Conservation (phyloP, 2,888 invertebrate species). For the Drosophila sordidapex region DNA sequence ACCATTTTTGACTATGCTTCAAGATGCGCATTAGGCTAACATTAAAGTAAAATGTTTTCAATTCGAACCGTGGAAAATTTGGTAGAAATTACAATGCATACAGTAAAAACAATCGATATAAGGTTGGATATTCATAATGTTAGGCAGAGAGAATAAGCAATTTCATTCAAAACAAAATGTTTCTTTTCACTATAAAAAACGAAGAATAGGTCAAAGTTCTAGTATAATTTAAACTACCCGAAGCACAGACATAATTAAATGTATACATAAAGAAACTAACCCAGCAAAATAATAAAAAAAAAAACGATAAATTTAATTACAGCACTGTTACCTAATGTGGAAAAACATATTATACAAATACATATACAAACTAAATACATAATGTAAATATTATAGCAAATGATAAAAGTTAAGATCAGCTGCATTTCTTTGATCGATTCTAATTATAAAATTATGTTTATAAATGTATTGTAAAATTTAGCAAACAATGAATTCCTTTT, state of each 20-base stretch:
- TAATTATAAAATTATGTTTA: conserved; percentile 24
- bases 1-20: conserved; percentile 22
- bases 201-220: conserved; percentile 11
- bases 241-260: conserved; percentile 30
- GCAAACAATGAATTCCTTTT: conserved; percentile 35
- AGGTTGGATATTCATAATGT: conserved; percentile 19
- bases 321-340: conserved; percentile 67
- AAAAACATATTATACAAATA: conserved; percentile 43
- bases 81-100: conserved; percentile 17
- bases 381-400: conserved; percentile 68
- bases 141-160: conserved; percentile 11
- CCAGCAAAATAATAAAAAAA: conserved; percentile 20
- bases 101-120: conserved; percentile 22
- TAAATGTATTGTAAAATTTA: conserved; percentile 10
- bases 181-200: conserved; percentile 5
- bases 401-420: conserved; percentile 34
- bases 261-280: conserved; percentile 29
- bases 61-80: conserved; percentile 26
- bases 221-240: conserved; percentile 21
- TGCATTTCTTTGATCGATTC: conserved; percentile 42
- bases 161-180: not conserved
- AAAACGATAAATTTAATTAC: conserved; percentile 1
- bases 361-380: conserved; percentile 41
- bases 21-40: conserved; percentile 14
- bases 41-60: not conserved